phyloP scores from a whole-genome alignment of 2,113 vertebrate species.

The Pluvianellus socialis region DNA sequence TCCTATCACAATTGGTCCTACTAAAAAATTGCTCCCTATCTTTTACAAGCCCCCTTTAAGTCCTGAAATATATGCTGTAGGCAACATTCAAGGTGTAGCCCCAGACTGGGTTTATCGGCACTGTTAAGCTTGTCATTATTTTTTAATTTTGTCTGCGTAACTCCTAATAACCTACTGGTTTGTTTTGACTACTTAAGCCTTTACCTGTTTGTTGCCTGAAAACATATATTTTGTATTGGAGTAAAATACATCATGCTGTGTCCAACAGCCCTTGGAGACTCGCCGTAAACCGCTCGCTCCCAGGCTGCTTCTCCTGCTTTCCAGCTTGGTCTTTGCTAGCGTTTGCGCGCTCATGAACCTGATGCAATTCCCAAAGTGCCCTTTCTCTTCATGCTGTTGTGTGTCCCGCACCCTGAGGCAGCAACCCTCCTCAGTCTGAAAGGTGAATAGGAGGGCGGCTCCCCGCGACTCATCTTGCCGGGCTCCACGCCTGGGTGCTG shows the following conservation, averaged over 20 bases:
- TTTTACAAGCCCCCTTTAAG: neutral
- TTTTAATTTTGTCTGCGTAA: neutral
- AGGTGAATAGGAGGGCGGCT: neutral
- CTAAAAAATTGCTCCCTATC: neutral
- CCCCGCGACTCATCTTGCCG: fast-evolving
- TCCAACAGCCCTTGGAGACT: fast-evolving
- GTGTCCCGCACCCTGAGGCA: neutral
- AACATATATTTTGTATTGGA: neutral
- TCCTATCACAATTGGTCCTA: neutral
- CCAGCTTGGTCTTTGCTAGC: neutral
- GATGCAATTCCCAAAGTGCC: neutral
- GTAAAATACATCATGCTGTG: fast-evolving
- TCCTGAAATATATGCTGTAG: neutral
- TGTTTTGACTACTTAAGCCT: neutral
- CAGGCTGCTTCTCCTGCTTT: neutral
- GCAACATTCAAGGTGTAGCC: neutral
- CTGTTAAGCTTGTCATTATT: neutral
- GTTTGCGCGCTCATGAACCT: fast-evolving
- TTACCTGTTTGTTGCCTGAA: neutral
- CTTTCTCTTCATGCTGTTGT: fast-evolving
- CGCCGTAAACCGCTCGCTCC: neutral
- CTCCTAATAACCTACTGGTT: neutral
- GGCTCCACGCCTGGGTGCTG: fast-evolving
- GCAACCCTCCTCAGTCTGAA: neutral
- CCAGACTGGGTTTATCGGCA: neutral